phyloP scores from a whole-genome alignment of 2,113 vertebrate species.

The Melanocharis versteri region DNA sequence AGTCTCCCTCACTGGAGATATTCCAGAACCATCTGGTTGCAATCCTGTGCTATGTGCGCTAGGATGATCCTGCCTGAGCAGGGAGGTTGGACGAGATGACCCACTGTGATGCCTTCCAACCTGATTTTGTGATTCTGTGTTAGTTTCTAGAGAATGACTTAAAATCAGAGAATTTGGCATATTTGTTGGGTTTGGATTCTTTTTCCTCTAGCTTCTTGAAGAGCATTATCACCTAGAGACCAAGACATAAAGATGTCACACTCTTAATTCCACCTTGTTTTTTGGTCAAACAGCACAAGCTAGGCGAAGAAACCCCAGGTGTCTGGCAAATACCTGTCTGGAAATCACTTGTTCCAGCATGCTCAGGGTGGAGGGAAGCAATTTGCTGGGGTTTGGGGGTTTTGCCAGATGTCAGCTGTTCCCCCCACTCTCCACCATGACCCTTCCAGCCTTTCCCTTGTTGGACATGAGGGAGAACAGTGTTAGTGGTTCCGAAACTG shows the following conservation, averaged over 20 bases:
- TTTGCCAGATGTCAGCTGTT: not conserved
- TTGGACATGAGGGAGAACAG: not conserved
- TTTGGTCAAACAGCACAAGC: not conserved
- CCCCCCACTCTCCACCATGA: accelerated
- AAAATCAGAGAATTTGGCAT: not conserved
- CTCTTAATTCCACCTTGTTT: not conserved
- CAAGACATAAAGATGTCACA: too few species aligned
- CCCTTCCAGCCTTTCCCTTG: not conserved
- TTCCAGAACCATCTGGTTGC: not conserved
- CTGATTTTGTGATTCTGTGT: not conserved
- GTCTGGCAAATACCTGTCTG: not conserved
- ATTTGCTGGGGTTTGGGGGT: not conserved
- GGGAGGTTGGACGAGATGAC: not conserved
- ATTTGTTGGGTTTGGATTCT: not conserved
- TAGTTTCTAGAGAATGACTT: not conserved
- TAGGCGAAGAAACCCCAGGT: not conserved
- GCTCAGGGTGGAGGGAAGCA: not conserved
- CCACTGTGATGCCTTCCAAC: not conserved
- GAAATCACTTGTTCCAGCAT: not conserved
- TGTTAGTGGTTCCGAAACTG: not conserved
- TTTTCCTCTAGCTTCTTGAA: not conserved
- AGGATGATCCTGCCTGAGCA: not conserved
- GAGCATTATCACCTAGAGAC: not conserved
- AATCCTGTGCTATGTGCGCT: not conserved
- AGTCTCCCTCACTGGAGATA: not conserved